These are phyloP conservation scores for Invenusta paracnida DNA, from an alignment of 2,888 invertebrate genomes.

Conservation along the genomic window DNA sequence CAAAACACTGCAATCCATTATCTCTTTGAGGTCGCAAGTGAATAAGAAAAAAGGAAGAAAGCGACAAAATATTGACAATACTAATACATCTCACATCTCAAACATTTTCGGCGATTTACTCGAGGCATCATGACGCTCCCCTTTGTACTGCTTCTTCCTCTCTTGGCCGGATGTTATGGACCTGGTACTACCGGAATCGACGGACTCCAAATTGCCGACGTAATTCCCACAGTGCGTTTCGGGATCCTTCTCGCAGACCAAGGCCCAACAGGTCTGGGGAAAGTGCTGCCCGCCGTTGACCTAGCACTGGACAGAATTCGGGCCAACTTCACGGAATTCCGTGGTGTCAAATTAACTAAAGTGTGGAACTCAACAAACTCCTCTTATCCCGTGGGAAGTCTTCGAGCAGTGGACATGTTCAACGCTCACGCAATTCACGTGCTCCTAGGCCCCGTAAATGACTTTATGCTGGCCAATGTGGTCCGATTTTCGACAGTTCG, in stretches of 20 bases:
- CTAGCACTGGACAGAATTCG: not conserved
- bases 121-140: not conserved
- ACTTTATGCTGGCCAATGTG: constrained; percentile 4
- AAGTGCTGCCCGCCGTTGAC: not conserved
- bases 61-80: too few species aligned
- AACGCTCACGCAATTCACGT: constrained; percentile 11
- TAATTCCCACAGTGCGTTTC: not conserved
- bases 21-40: too few species aligned
- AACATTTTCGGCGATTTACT: too few species aligned
- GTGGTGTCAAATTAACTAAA: not conserved
- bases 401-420: not conserved
- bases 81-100: too few species aligned
- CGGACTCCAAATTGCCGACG: not conserved
- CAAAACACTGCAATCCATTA: too few species aligned
- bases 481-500: not conserved
- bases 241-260: not conserved
- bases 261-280: not conserved
- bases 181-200: not conserved
- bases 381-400: not conserved
- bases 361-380: constrained; percentile 17
- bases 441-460: not conserved
- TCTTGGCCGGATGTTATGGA: not conserved
- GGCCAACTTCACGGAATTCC: not conserved
- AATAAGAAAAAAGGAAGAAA: too few species aligned
- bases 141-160: not conserved